Conservation (phyloP, 2,113 vertebrate species). For the Bubo bubo region DNA sequence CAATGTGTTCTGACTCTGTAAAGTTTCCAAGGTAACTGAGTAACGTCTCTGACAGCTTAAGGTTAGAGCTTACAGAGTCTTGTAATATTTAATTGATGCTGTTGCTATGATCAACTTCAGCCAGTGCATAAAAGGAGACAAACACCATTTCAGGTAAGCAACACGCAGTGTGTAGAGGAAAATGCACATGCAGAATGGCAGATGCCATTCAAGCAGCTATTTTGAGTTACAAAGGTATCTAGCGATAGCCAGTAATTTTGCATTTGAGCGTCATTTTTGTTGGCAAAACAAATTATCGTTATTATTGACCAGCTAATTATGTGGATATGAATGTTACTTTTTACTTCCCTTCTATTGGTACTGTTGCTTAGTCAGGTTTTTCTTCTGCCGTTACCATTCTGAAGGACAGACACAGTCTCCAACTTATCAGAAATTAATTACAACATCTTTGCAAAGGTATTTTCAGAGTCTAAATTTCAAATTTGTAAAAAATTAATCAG, state of each 20-base stretch:
- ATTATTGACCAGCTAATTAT: not conserved
- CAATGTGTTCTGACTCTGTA: not conserved
- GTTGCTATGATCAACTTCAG: not conserved
- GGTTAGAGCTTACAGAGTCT: not conserved
- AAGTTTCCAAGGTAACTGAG: not conserved
- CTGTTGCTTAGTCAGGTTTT: not conserved
- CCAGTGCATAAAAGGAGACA: not conserved
- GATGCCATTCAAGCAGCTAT: not conserved
- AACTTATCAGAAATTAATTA: not conserved
- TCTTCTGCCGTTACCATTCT: not conserved
- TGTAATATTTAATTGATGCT: not conserved
- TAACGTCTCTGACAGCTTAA: not conserved
- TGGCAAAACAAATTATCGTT: not conserved
- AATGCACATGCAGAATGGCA: fast-evolving
- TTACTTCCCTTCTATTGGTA: not conserved
- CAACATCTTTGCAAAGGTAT: not conserved
- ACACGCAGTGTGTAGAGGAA: fast-evolving
- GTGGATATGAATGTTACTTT: not conserved
- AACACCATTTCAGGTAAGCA: not conserved
- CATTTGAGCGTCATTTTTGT: not conserved
- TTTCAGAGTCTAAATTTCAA: not conserved
- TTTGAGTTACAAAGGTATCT: not conserved
- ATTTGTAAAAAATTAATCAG: not conserved
- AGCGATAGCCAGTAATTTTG: not conserved
- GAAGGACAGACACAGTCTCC: not conserved